Percentiles rank a stretch among this genome's conserved stretches.
Conservation (phyloP, 2,113 vertebrate species). For the Seriola aureovittata region DNA sequence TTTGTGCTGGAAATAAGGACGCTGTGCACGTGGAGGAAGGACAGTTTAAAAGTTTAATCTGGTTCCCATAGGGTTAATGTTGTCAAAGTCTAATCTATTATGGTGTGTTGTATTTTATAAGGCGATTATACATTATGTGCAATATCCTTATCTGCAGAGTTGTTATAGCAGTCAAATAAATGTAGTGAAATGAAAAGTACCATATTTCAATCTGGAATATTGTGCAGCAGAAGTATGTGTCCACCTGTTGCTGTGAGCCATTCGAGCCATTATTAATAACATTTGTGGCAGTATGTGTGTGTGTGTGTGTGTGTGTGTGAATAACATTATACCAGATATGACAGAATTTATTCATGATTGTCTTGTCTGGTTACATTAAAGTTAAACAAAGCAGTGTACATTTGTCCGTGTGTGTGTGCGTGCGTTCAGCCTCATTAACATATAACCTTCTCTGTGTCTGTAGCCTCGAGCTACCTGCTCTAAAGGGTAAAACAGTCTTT, state of each 20-base stretch:
- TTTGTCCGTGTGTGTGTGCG: background rate
- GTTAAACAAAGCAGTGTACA: background rate
- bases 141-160: too few relatives aligned
- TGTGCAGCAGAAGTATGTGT: background rate
- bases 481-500: slow-evolving; percentile 9
- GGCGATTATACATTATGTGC: too few relatives aligned
- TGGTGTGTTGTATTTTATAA: too few relatives aligned
- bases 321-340: background rate
- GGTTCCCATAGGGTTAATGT: too few relatives aligned
- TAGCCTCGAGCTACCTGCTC: slow-evolving; percentile 39
- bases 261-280: background rate
- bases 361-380: slow-evolving; percentile 14
- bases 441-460: slow-evolving; percentile 69
- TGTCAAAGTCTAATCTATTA: too few relatives aligned
- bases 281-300: background rate
- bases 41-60: too few relatives aligned
- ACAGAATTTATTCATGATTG: slow-evolving; percentile 17
- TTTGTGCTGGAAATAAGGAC: too few relatives aligned
- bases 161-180: background rate
- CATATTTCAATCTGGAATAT: too few relatives aligned
- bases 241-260: slow-evolving; percentile 5
- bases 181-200: background rate
- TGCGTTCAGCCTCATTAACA: slow-evolving; percentile 54
- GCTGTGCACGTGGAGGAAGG: too few relatives aligned
- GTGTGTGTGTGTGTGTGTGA: background rate